Evolutionary conservation across 2,113 vertebrate species (phyloP), one percentile per base, ranked within the genome.

Genomic region (Lepisosteus oculatus): DNA sequence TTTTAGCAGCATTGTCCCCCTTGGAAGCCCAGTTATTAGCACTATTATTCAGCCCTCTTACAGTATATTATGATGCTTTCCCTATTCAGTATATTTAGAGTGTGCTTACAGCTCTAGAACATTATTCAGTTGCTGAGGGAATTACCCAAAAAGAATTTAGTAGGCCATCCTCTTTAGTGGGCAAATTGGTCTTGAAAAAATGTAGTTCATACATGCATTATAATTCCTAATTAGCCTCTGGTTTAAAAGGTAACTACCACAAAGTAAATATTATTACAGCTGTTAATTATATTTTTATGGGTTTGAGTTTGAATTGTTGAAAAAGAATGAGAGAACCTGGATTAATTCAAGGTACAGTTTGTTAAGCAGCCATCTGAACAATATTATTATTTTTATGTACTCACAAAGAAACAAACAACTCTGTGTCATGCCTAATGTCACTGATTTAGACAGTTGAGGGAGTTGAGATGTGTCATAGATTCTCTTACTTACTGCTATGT

Each of bases 161-260:
- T 80, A 76, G 70, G 70, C 70, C 75, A 63, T 68, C 51, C 6
- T 59, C 73, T 81, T 29, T 29, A 29, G 17, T 29, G 1, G 17
- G 70, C 59, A 41, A 74, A 77, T 74, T 67, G 73, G 76, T 68
- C 41, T 72, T 77, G 56, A 75, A 81, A 4, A 69, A 70, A 78
- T 79, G 74, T 79, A 65, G 68, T 78, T 84, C 77, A 69, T 76
- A 82, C 78, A 77, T 78, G 67, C 44, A 67, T 78, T 84, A 78
- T 68, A 71, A 77, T 82, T 78, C 82, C 75, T 78, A 80, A 85
- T 87, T 75, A 86, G 55, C 78, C 78, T 68, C 65, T 64, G 72
- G 59, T 78, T 84, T 82, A 87, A 84, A 81, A 79, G 47, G 5
- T 43, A 78, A 73, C 74, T 79, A 77, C 80, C 79, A 80, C 76